Evolutionary conservation across 2,113 vertebrate genomes (phyloP).

Genomic region (Redunca redunca): DNA sequence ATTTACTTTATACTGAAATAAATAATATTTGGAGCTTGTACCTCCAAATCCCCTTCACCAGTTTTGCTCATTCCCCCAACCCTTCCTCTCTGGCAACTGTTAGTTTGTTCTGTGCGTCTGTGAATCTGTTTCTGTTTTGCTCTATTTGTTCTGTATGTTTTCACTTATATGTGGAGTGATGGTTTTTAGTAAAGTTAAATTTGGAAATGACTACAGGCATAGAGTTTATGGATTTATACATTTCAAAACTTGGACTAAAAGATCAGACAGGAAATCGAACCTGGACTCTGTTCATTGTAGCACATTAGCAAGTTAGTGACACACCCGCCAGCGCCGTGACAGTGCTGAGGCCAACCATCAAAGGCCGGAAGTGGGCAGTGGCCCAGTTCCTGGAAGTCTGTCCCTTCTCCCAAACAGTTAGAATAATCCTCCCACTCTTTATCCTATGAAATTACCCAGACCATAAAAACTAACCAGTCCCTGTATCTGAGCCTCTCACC

Average conservation of each 20-base stretch:
- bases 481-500: not conserved
- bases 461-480: not conserved
- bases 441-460: not conserved
- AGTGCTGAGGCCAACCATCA: not conserved
- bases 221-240: not conserved
- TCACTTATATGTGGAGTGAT: not conserved
- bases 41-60: not conserved
- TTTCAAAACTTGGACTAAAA: not conserved
- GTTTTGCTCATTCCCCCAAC: not conserved
- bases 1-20: not conserved
- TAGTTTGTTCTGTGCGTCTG: not conserved
- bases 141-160: not conserved
- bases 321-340: rapidly evolving
- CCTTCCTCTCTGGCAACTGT: no score
- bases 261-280: not conserved
- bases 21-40: not conserved
- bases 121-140: not conserved
- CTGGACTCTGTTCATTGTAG: not conserved
- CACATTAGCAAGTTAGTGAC: not conserved
- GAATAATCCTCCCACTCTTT: not conserved
- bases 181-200: not conserved
- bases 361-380: not conserved
- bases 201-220: not conserved
- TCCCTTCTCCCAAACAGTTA: not conserved
- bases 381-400: not conserved